Base-by-base conservation (phyloP, 2,797 vertebrate genomes). In the Darevskia nairensis region DNA sequence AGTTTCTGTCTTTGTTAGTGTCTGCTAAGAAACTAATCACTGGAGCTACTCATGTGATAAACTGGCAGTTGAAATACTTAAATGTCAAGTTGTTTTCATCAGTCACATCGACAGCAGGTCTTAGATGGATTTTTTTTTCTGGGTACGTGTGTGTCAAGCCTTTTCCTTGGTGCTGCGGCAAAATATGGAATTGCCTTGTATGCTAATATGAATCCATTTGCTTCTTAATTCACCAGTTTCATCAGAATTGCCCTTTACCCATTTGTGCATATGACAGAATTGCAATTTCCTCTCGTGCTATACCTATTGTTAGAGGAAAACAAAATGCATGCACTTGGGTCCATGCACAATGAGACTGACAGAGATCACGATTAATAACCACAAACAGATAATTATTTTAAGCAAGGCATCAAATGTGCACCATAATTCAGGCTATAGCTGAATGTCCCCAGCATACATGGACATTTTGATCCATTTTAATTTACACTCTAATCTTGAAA, bases 51-150 rank as follows among this genome's bases (percentile, higher is more conserved):
- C 93, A 82, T 88, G 90, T 95, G 95, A 95, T 91, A 95, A 96
- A 95, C 90, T 90, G 93, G 92, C 92, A 95, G 95, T 94, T 92
- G 94, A 95, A 96, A 96, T 94, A 95, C 89, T 95, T 94, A 96
- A 94, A 96, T 96, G 96, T 97, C 96, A 96, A 96, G 96, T 96
- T 96, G 95, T 96, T 97, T 96, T 95, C 91, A 95, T 96, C 93
- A 92, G 91, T 68, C 93, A 90, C 82, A 93, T 93, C 89, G 83
- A 95, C 93, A 95, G 95, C 90, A 93, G 91, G 91, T 93, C 95
- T 95, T 93, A 94, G 93, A 94, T 78, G 86, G 92, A 96, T 95
- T 91, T 86, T 89, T 91, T 94, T 91, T 93, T 86, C 92, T 90
- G 80, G 69, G 89, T 77, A 77, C 76, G 77, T 93, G 95, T 94